Percentiles rank a stretch among this genome's conserved stretches.
phyloP scores from a whole-genome alignment of 2,113 vertebrate genomes.

The Zapornia atra region DNA sequence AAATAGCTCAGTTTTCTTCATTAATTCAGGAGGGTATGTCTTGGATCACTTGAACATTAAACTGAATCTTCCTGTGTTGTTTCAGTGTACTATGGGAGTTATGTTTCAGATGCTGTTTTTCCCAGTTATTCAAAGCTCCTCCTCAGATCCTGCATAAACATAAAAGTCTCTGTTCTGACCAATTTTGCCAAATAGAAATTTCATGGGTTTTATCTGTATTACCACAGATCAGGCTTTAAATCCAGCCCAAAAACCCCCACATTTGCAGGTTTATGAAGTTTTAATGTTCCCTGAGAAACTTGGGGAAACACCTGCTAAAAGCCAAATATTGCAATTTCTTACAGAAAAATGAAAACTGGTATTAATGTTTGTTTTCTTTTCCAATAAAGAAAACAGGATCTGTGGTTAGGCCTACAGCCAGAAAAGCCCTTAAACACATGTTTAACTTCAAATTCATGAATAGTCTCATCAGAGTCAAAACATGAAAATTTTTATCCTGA shows the following conservation, averaged over 20 bases:
- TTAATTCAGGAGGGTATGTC: neutral
- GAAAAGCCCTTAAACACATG: neutral
- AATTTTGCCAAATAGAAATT: neutral
- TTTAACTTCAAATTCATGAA: neutral
- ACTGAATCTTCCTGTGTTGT: neutral
- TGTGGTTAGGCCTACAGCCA: neutral
- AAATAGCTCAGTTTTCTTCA: neutral
- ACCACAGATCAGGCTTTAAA: neutral
- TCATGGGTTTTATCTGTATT: neutral
- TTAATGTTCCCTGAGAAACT: neutral
- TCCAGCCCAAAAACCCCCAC: neutral
- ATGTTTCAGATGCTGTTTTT: neutral
- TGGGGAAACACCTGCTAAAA: neutral
- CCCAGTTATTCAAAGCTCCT: neutral
- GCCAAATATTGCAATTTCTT: neutral
- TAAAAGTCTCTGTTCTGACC: neutral
- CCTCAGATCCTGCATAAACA: neutral
- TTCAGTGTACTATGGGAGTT: neutral
- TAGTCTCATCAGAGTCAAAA: slow-evolving; percentile 17
- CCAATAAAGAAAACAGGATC: neutral
- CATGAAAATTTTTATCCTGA: neutral
- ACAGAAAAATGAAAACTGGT: neutral
- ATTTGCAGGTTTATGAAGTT: neutral
- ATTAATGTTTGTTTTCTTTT: neutral
- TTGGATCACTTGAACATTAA: neutral